phyloP scores from a whole-genome alignment of 2,888 invertebrate species.

The Xylota segnis region DNA sequence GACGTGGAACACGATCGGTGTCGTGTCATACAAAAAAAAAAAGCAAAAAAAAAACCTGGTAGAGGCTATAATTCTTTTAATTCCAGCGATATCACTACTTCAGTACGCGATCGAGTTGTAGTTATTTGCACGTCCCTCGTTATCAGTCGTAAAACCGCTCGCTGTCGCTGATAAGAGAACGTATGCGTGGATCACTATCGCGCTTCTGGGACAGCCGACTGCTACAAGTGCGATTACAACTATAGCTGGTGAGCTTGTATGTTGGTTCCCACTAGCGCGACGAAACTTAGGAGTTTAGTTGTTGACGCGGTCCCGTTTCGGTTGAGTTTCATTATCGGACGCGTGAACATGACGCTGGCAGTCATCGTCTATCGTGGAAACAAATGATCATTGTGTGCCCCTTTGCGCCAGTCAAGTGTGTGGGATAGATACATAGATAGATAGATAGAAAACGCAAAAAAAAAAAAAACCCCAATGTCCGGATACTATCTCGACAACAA shows the following conservation, averaged over 20 bases:
- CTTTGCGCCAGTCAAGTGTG: slow-evolving; percentile 2
- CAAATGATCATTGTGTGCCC: slow-evolving; percentile 33
- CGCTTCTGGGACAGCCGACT: background rate
- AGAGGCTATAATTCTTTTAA: slow-evolving; percentile 1
- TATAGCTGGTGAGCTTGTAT: background rate
- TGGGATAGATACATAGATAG: slow-evolving; percentile 9
- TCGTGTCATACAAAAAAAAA: slow-evolving; percentile 31
- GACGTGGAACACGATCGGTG: slow-evolving; percentile 50
- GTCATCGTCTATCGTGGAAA: slow-evolving; percentile 16
- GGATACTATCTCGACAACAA: slow-evolving; percentile 61
- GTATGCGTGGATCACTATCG: background rate
- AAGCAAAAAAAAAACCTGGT: background rate
- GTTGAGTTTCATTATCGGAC: slow-evolving; percentile 40
- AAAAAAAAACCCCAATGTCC: slow-evolving; percentile 44
- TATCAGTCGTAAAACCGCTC: slow-evolving; percentile 44
- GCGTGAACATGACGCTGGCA: slow-evolving; percentile 39
- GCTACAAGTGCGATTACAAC: slow-evolving; percentile 33
- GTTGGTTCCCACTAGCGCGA: background rate
- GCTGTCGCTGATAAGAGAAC: no score
- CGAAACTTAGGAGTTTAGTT: slow-evolving; percentile 15
- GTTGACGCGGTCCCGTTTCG: slow-evolving; percentile 44
- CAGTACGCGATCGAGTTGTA: slow-evolving; percentile 1
- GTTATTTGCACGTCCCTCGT: slow-evolving; percentile 13
- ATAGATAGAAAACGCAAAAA: background rate
- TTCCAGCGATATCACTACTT: background rate